Base-by-base conservation (phyloP, 2,797 vertebrate species). In the Tadarida brasiliensis region DNA sequence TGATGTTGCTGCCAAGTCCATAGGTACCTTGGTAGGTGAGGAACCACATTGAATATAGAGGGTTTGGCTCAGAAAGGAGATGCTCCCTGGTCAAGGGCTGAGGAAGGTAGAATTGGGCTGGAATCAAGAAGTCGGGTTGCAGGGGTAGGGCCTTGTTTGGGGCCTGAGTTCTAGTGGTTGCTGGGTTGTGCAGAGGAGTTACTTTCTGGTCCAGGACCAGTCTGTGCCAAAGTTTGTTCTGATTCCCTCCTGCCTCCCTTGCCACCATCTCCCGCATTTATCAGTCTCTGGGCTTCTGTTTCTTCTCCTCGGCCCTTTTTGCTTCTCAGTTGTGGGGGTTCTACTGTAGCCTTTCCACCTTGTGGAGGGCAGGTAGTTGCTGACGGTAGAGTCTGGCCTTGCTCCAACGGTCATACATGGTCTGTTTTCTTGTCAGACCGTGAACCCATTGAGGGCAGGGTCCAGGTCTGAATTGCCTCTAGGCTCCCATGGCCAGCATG, bases 391-490 rank as follows among this genome's bases (percentile, higher is more conserved):
- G 91, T 11, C 47, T 77, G 80, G 70, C n/a, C 8, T 15, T 70
- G 28, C 33, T 67, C 17, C 24, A 44, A 44, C 3, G 20, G 47
- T 84, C 49, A 9, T 49, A 17, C 30, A 4, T 19, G 22, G 16
- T 65, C 33, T 81, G 17, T 80, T 86, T 19, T 19, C 49, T 91
- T 1, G 11, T 26, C 89, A 68, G 93, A 89, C 19, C 0, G 8
- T 88, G 70, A 88, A 24, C 89, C 68, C 28, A 28, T 70, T 70
- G 81, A 96, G 71, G 94, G 65, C 19, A 94, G 76, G 71, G 39
- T 33, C 57, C 63, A 78, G 33, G 82, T 87, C 51, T 87, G 87
- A 96, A 44, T 84, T 59, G 24, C 20, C 49, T 87, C 35, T 93
- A 59, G 83, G 74, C 14, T 91, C 57, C 70, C 3, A 0, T 1